These are phyloP conservation scores for Budorcas taxicolor DNA, from an alignment of 2,113 vertebrate species.

Conservation along the genomic window DNA sequence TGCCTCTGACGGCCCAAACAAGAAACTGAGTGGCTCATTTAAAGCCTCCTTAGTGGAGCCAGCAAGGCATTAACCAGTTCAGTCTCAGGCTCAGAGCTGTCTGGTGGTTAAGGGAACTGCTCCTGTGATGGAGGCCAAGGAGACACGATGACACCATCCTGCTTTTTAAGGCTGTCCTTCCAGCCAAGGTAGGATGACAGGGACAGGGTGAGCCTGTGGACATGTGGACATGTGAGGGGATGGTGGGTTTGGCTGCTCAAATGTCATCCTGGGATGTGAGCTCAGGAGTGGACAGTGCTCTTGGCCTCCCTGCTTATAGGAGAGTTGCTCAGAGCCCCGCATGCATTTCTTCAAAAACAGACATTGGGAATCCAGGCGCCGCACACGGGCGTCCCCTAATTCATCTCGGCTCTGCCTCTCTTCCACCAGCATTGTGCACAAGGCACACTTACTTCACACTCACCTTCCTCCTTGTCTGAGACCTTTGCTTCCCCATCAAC, in stretches of 20 bases:
- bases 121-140: background rate
- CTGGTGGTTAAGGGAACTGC: background rate
- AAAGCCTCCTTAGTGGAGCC: accelerated
- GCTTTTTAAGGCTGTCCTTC: background rate
- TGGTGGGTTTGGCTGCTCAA: accelerated
- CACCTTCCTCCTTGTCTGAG: background rate
- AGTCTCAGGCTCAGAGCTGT: no score
- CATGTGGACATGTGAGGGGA: background rate
- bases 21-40: background rate
- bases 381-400: accelerated
- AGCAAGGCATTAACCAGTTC: background rate
- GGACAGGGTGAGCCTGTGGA: background rate
- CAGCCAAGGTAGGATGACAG: accelerated
- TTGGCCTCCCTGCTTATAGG: accelerated
- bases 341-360: no score
- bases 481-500: background rate
- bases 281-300: accelerated
- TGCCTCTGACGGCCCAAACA: background rate
- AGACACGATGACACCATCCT: accelerated
- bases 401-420: background rate
- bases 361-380: accelerated
- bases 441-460: background rate
- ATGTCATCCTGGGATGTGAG: accelerated
- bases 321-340: background rate
- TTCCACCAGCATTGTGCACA: background rate